These are phyloP conservation scores for Schizaphis graminum DNA, from an alignment of 2,888 invertebrate genomes.

Conservation along the genomic window DNA sequence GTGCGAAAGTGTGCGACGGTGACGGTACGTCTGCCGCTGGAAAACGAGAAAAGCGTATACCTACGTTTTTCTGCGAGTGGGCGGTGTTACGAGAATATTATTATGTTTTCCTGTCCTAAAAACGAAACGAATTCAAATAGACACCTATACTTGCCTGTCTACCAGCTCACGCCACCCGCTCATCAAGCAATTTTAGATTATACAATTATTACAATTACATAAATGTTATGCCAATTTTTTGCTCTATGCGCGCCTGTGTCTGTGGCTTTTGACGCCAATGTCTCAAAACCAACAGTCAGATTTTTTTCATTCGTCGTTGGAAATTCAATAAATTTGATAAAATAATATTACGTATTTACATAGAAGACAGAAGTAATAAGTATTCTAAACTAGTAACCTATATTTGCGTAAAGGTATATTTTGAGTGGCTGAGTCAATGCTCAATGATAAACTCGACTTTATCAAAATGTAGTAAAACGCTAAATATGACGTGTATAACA, in stretches of 20 bases:
- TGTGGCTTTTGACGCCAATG: background rate
- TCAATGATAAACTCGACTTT: background rate
- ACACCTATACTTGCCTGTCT: background rate
- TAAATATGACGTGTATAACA: no score
- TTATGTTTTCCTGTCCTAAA: background rate
- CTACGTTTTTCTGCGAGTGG: background rate
- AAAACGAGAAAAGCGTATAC: background rate
- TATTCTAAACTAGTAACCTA: background rate
- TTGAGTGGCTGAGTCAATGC: background rate
- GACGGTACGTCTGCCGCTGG: background rate
- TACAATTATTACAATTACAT: no score
- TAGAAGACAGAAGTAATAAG: no score
- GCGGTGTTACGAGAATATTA: background rate
- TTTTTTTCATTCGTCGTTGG: background rate
- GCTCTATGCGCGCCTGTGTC: background rate
- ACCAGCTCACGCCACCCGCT: background rate
- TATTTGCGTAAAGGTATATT: background rate
- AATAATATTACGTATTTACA: background rate
- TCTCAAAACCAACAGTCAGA: background rate
- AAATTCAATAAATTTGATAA: background rate
- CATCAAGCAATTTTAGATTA: background rate
- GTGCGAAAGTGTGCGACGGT: background rate
- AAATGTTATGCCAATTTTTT: background rate
- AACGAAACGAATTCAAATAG: background rate
- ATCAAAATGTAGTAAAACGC: background rate